These are phyloP conservation scores for Stenodema calcarata DNA, from an alignment of 2,888 invertebrate species.

Conservation along the genomic window DNA sequence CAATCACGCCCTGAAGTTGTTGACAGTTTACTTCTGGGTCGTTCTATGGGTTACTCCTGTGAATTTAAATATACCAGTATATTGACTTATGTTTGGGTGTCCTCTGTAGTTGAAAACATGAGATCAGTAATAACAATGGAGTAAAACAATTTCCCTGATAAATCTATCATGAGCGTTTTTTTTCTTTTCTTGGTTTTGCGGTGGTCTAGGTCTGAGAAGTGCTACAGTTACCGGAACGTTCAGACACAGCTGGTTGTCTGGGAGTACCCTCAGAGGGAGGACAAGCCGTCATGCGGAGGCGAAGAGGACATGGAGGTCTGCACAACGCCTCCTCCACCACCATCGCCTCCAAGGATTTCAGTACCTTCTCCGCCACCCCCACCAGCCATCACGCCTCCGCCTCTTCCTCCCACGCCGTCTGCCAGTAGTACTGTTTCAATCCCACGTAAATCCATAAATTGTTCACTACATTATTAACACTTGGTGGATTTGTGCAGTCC, in stretches of 20 bases:
- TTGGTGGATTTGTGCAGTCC: no score
- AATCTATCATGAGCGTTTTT: slow-evolving; percentile 17
- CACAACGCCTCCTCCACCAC: slow-evolving; percentile 63
- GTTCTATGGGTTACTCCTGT: no score
- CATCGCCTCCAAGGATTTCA: slow-evolving; percentile 51
- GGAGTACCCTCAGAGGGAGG: slow-evolving; percentile 65
- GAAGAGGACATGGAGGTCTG: slow-evolving; percentile 67
- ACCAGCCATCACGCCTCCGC: slow-evolving; percentile 35
- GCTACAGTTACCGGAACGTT: slow-evolving; percentile 71
- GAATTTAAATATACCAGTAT: no score
- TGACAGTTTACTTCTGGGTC: no score
- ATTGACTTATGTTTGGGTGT: neutral
- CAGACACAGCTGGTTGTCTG: slow-evolving; percentile 69
- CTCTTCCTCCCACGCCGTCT: slow-evolving; percentile 20
- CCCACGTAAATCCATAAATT: neutral
- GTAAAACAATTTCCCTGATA: neutral
- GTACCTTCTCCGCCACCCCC: slow-evolving; percentile 54
- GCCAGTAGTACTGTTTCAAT: neutral
- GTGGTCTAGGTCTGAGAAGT: slow-evolving; percentile 68
- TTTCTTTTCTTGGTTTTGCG: slow-evolving; percentile 44
- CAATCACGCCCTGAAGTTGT: no score
- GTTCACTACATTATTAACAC: neutral
- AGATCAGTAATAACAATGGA: neutral
- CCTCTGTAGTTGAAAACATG: neutral
- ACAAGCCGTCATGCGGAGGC: slow-evolving; percentile 43